These are phyloP conservation scores for Semotilus atromaculatus DNA, from an alignment of 2,797 vertebrate species.

Conservation along the genomic window DNA sequence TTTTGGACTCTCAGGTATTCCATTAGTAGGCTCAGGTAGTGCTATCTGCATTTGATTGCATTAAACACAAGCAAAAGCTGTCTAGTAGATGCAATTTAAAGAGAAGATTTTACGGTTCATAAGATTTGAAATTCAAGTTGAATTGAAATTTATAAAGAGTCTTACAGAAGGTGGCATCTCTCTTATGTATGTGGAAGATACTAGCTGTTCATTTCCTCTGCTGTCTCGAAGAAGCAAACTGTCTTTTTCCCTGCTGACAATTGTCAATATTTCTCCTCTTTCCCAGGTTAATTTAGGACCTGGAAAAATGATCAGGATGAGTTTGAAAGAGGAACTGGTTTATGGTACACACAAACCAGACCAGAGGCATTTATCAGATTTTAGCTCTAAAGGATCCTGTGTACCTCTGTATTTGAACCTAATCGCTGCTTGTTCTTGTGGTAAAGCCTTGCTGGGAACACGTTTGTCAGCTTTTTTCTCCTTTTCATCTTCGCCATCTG, in stretches of 20 bases:
- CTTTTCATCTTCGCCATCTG: slow-evolving; percentile 68
- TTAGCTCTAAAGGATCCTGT: background rate
- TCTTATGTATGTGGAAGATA: slow-evolving; percentile 68
- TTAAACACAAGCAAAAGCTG: slow-evolving; percentile 22
- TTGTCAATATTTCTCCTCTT: slow-evolving; percentile 63
- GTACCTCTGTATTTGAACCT: slow-evolving; percentile 75
- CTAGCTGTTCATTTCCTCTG: slow-evolving; percentile 67
- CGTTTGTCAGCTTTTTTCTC: slow-evolving; percentile 17
- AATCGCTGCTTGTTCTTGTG: slow-evolving; percentile 61
- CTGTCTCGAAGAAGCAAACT: slow-evolving; percentile 66
- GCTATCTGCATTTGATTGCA: slow-evolving; percentile 47
- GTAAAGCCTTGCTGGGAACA: background rate
- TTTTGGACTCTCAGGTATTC: slow-evolving; percentile 55
- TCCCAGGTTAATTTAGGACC: slow-evolving; percentile 64
- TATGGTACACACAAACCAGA: background rate
- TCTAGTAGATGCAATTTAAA: slow-evolving; percentile 4
- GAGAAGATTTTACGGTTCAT: background rate
- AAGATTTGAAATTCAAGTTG: background rate
- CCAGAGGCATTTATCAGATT: background rate
- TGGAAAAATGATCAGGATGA: slow-evolving; percentile 47
- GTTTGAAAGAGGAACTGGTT: background rate
- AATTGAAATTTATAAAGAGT: background rate
- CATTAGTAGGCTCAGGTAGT: slow-evolving; percentile 50
- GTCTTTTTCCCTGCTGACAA: slow-evolving; percentile 57
- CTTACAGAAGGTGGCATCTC: slow-evolving; percentile 65